A percentile compares a stretch with the other conserved stretches of the same genome.
These are phyloP conservation scores for Spodoptera exigua DNA, from an alignment of 2,888 invertebrate genomes.

Conservation along the genomic window DNA sequence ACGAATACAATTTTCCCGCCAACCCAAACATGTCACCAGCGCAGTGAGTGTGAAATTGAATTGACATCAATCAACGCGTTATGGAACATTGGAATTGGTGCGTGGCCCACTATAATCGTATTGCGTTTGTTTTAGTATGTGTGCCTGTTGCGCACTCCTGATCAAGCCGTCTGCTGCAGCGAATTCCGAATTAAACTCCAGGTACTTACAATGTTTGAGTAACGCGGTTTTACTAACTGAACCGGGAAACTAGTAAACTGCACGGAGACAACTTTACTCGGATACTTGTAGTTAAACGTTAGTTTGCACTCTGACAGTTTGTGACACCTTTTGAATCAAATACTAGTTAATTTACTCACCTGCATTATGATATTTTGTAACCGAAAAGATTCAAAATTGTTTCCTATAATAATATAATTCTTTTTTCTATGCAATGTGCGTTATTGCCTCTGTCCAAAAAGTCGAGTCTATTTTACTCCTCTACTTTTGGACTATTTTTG, in stretches of 20 bases:
- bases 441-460: too few species aligned
- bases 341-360: conserved; percentile 2
- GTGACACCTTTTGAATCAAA: conserved; percentile 1
- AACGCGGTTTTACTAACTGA: background rate
- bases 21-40: conserved; percentile 23
- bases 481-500: too few species aligned
- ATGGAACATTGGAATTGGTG: conserved; percentile 22
- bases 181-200: conserved; percentile 14
- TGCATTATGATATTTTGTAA: background rate
- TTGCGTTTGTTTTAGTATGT: background rate
- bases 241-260: conserved; percentile 5
- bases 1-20: background rate
- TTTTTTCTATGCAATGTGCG: too few species aligned
- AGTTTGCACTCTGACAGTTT: background rate
- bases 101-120: conserved; percentile 9
- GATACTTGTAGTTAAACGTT: background rate
- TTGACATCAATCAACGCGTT: conserved; percentile 47
- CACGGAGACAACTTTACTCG: conserved; percentile 1
- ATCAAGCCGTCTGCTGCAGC: background rate
- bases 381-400: background rate
- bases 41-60: conserved; percentile 47
- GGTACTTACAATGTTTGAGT: conserved; percentile 1
- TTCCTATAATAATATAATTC: background rate
- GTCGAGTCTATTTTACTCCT: too few species aligned
- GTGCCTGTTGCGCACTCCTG: conserved; percentile 19